These are phyloP conservation scores for Erebia aethiops DNA, from an alignment of 2,888 invertebrate species.

Conservation along the genomic window DNA sequence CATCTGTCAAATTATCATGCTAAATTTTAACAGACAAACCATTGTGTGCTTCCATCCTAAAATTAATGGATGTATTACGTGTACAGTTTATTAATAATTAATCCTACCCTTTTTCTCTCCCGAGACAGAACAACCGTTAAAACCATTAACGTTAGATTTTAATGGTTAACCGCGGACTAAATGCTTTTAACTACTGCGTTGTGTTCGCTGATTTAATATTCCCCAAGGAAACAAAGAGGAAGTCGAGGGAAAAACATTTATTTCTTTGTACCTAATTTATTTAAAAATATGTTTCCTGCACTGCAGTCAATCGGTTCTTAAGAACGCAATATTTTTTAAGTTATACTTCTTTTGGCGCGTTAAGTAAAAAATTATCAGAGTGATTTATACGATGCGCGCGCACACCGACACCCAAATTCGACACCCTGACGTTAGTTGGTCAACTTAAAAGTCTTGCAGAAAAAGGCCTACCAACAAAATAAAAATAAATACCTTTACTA, in stretches of 20 bases:
- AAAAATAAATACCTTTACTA: too few relatives aligned
- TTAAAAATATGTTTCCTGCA: background rate
- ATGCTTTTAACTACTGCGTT: background rate
- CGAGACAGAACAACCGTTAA: constrained; percentile 7
- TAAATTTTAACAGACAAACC: too few relatives aligned
- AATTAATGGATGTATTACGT: background rate
- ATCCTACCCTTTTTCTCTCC: constrained; percentile 11
- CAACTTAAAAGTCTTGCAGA: too few relatives aligned
- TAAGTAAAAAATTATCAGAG: too few relatives aligned
- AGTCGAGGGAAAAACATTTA: background rate
- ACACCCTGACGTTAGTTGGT: too few relatives aligned
- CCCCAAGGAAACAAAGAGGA: background rate
- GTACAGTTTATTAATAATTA: constrained; percentile 2
- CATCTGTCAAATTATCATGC: too few relatives aligned
- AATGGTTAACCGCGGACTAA: background rate
- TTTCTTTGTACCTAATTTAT: background rate
- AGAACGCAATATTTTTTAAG: too few relatives aligned
- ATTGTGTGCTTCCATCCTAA: background rate
- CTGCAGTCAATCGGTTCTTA: too few relatives aligned
- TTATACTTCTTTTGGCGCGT: too few relatives aligned
- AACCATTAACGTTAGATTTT: constrained; percentile 11
- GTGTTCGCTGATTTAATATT: constrained; percentile 5
- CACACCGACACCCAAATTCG: too few relatives aligned
- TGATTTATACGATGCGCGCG: too few relatives aligned
- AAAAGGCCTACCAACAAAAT: too few relatives aligned